Percentiles rank a stretch among this genome's conserved stretches.
Conservation (phyloP, 2,113 vertebrate species). For the Saccopteryx bilineata region DNA sequence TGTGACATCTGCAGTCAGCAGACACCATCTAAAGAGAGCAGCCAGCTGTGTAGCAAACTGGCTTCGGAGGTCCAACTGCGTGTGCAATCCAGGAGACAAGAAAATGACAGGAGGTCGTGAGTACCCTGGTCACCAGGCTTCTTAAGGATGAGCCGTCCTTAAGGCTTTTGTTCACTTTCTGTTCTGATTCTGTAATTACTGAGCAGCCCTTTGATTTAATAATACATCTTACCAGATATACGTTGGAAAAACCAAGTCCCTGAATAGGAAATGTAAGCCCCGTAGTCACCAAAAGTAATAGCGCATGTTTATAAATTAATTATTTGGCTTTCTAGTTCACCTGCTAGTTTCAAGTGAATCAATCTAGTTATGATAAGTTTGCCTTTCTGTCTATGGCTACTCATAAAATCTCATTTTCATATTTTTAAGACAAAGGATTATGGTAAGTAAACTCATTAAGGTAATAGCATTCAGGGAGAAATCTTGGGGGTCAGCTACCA, state of each 20-base stretch:
- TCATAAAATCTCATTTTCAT: not conserved
- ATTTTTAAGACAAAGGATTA: not conserved
- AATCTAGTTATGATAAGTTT: conserved; percentile 7
- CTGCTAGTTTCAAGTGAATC: not conserved
- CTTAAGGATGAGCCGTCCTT: not conserved
- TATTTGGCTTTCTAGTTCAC: conserved; percentile 4
- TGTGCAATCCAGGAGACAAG: too few species aligned
- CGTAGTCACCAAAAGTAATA: not conserved
- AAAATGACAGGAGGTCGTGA: not conserved
- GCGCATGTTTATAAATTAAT: not conserved
- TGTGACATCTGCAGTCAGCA: conserved; percentile 42
- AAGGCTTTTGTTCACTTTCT: not conserved
- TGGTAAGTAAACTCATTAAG: not conserved
- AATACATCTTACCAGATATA: not conserved
- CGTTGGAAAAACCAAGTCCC: not conserved
- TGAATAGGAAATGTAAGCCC: not conserved
- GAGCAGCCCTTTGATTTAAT: not conserved
- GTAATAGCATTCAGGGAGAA: not conserved
- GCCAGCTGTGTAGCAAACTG: not conserved
- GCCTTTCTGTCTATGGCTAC: not conserved
- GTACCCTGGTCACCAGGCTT: not conserved
- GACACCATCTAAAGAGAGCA: conserved; percentile 20
- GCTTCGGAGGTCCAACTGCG: not conserved
- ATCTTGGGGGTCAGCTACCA: not conserved
- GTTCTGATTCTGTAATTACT: not conserved